Conservation (phyloP, 2,113 vertebrate species). For the Andinoacara biseriatus region DNA sequence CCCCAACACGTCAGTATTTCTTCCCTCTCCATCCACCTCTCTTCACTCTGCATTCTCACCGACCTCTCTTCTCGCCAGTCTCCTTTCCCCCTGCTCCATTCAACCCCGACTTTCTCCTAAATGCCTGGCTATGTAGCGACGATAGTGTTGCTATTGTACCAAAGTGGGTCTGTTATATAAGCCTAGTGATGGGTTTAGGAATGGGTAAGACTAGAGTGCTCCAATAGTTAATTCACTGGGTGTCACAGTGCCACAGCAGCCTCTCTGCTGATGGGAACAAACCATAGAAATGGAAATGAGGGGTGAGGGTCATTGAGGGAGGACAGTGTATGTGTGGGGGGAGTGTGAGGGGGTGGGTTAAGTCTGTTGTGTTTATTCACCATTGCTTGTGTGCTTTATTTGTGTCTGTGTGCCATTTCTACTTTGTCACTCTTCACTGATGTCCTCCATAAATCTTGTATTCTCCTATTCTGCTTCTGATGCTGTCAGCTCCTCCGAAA, state of each 20-base stretch:
- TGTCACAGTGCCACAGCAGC: slow-evolving; percentile 51
- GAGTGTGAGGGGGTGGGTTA: background rate
- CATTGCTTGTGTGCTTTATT: slow-evolving; percentile 31
- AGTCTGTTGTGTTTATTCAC: slow-evolving; percentile 47
- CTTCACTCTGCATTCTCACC: slow-evolving; percentile 15
- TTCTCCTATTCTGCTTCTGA: slow-evolving; percentile 9
- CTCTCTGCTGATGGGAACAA: slow-evolving; percentile 56
- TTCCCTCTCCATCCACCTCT: slow-evolving; percentile 13
- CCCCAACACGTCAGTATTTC: slow-evolving; percentile 8
- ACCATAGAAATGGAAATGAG: slow-evolving; percentile 75
- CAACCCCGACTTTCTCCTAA: slow-evolving; percentile 35
- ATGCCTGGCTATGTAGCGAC: slow-evolving; percentile 39
- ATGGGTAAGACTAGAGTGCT: slow-evolving; percentile 37
- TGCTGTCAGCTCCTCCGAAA: slow-evolving; percentile 3
- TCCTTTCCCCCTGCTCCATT: slow-evolving; percentile 30
- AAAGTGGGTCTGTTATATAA: slow-evolving; percentile 75
- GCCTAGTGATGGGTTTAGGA: slow-evolving; percentile 43
- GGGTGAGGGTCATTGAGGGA: slow-evolving; percentile 53
- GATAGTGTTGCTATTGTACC: slow-evolving; percentile 47
- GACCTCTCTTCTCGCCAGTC: slow-evolving; percentile 2
- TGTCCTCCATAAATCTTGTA: slow-evolving; percentile 13
- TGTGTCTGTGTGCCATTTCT: slow-evolving; percentile 33
- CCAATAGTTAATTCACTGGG: slow-evolving; percentile 64
- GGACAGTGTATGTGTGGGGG: background rate
- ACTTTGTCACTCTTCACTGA: slow-evolving; percentile 17